These are phyloP conservation scores for Xiphorhynchus erythropygius DNA, from an alignment of 2,797 vertebrate species.

Conservation along the genomic window DNA sequence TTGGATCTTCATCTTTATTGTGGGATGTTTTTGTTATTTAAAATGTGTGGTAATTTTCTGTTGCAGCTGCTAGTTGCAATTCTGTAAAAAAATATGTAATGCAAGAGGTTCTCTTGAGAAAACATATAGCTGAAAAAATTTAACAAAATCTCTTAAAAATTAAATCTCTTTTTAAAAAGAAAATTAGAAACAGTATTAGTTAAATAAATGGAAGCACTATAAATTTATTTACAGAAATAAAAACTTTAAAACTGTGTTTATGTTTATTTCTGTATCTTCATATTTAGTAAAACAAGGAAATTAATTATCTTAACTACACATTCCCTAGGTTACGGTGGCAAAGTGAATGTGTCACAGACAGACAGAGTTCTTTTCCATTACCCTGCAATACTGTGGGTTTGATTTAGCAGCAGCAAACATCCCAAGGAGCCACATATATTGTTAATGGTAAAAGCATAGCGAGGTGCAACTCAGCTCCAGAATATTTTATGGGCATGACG, in stretches of 20 bases:
- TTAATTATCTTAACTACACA: not conserved
- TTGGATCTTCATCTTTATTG: not conserved
- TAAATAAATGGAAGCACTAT: not conserved
- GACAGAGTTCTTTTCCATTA: not conserved
- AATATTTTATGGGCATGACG: not conserved
- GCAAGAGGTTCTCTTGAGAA: not conserved
- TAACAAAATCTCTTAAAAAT: not conserved
- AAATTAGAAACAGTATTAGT: not conserved
- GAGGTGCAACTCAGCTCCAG: rapidly evolving
- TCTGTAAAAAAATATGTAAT: not conserved
- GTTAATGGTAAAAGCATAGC: not conserved
- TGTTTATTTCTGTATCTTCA: not conserved
- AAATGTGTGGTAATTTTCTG: not conserved
- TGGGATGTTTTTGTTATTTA: not conserved
- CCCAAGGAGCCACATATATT: not conserved
- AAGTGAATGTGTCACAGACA: not conserved
- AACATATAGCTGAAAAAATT: not conserved
- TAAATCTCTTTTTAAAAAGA: not conserved
- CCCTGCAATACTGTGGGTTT: not conserved
- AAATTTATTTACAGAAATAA: not conserved
- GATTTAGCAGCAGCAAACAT: not conserved
- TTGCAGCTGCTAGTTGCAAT: not conserved
- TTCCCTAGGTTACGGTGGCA: not conserved
- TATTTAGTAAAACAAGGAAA: not conserved
- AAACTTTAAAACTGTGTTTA: not conserved